These are phyloP conservation scores for Brachyalestes nurse DNA, from an alignment of 2,797 vertebrate genomes.

Conservation along the genomic window DNA sequence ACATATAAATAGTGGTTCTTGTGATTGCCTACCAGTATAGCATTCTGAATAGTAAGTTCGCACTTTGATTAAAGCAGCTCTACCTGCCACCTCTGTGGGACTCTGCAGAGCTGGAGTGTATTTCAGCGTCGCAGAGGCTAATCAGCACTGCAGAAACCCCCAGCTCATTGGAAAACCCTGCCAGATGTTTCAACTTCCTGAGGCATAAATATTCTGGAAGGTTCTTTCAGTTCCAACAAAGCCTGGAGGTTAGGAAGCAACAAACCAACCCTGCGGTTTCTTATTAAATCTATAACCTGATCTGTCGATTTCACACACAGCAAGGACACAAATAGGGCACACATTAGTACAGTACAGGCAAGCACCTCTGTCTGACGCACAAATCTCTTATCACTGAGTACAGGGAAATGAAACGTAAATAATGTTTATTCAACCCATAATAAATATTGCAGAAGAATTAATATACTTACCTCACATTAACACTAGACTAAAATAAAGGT, in stretches of 20 bases:
- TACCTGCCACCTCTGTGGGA: slow-evolving; percentile 19
- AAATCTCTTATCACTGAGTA: too few relatives aligned
- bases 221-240: slow-evolving; percentile 37
- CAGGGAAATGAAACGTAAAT: too few relatives aligned
- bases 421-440: too few relatives aligned
- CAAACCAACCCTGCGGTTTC: slow-evolving; percentile 29
- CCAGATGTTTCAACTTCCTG: slow-evolving; percentile 55
- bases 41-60: background rate
- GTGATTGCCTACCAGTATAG: slow-evolving; percentile 10
- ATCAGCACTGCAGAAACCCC: slow-evolving; percentile 48
- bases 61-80: slow-evolving; percentile 43
- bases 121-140: slow-evolving; percentile 36
- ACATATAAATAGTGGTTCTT: background rate
- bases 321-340: slow-evolving; percentile 7
- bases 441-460: too few relatives aligned
- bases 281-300: slow-evolving; percentile 17
- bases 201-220: slow-evolving; percentile 54
- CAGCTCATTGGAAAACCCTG: slow-evolving; percentile 20
- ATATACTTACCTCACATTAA: too few relatives aligned
- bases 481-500: too few relatives aligned
- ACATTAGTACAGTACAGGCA: slow-evolving; percentile 5
- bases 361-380: too few relatives aligned
- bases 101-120: background rate
- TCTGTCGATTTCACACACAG: slow-evolving; percentile 10
- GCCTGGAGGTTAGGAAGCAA: slow-evolving; percentile 39